These are phyloP conservation scores for Salvelinus sp. DNA, from an alignment of 2,113 vertebrate species.

Conservation along the genomic window DNA sequence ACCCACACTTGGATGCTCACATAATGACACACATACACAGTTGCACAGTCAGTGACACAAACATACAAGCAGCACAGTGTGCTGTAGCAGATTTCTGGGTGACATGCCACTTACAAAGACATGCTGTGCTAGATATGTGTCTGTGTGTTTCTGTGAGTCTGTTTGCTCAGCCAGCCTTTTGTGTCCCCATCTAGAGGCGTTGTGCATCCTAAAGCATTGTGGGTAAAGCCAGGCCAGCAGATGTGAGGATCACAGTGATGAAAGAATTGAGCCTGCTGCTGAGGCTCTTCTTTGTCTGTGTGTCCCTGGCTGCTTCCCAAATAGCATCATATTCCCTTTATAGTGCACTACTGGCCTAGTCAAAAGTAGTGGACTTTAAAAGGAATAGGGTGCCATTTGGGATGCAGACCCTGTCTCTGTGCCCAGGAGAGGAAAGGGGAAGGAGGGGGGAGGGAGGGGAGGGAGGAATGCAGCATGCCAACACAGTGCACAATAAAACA, in stretches of 20 bases:
- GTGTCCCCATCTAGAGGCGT: neutral
- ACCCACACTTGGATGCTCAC: no score
- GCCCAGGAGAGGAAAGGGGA: neutral
- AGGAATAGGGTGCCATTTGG: no score
- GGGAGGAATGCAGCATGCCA: neutral
- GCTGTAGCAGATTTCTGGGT: no score
- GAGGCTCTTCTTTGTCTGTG: neutral
- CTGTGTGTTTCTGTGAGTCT: neutral
- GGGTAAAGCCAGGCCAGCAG: neutral
- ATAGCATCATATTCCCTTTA: no score
- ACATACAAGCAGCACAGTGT: no score
- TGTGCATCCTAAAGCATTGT: constrained; percentile 1
- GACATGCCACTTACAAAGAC: neutral
- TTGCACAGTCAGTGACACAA: no score
- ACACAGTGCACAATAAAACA: neutral
- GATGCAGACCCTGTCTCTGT: neutral
- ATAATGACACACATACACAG: no score
- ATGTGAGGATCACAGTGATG: constrained; percentile 1
- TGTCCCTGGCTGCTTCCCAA: neutral
- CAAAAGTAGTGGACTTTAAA: no score
- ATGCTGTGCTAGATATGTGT: neutral
- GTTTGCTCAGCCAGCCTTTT: neutral
- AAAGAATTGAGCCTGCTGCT: neutral
- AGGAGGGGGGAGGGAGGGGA: neutral
- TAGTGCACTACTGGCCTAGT: no score